Conservation (phyloP, 1,140 invertebrate genomes). For the Leptestheria dahalacensis region DNA sequence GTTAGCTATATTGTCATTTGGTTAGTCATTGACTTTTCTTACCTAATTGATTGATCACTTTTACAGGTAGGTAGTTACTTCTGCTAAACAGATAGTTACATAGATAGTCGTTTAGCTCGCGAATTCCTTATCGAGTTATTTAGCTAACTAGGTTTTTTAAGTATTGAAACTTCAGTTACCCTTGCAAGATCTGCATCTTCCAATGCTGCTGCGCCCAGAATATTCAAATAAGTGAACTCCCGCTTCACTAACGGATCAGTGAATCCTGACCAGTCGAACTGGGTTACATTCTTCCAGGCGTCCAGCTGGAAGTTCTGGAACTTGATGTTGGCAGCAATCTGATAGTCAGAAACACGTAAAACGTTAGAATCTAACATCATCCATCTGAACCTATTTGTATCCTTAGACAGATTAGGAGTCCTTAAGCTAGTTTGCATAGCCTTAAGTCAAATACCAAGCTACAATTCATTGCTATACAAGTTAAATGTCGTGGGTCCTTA, state of each 20-base stretch:
- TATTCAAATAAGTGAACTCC: constrained; percentile 57
- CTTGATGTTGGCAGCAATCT: constrained; percentile 11
- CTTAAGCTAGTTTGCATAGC: no score
- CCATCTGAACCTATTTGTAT: neutral
- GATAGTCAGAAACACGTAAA: neutral
- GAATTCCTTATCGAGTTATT: no score
- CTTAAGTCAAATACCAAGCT: no score
- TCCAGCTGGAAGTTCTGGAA: constrained; percentile 7
- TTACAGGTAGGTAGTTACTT: no score
- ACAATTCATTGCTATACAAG: no score
- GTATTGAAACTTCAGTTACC: neutral
- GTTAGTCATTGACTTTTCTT: no score
- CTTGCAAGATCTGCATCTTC: constrained; percentile 53
- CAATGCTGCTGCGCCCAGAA: constrained; percentile 67
- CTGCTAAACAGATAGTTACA: no score
- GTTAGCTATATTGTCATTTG: no score
- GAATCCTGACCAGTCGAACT: constrained; percentile 45
- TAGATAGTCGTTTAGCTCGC: no score
- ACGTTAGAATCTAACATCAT: neutral
- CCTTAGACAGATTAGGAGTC: neutral
- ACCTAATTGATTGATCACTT: no score
- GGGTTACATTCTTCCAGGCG: constrained; percentile 42
- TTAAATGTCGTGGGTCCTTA: no score
- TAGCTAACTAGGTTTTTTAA: neutral
- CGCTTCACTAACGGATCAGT: constrained; percentile 50